Evolutionary conservation across 2,797 vertebrate genomes (phyloP).

Genomic region (Syncerus caffer): DNA sequence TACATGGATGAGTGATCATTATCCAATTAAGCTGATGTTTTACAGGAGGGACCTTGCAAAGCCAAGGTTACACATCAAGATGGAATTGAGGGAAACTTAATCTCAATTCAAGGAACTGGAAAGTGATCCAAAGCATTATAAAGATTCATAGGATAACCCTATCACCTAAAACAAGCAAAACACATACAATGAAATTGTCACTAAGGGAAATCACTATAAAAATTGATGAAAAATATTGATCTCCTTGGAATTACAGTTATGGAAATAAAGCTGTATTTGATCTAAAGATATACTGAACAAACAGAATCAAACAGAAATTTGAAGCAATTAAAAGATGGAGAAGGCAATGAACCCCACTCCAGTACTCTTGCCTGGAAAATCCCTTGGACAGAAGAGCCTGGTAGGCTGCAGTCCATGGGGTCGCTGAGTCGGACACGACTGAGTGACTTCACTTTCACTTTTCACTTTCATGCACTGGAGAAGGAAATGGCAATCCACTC

Average conservation of each 20-base stretch:
- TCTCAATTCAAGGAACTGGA: slow-evolving; percentile 15
- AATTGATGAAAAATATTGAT: not conserved
- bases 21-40: slow-evolving; percentile 8
- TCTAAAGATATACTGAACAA: slow-evolving; percentile 3
- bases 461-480: no score
- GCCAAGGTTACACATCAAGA: not conserved
- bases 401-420: no score
- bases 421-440: no score
- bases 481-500: no score
- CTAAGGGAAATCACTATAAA: not conserved
- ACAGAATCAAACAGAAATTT: slow-evolving; percentile 11
- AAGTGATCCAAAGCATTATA: not conserved
- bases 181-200: not conserved
- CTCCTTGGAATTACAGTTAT: slow-evolving; percentile 13
- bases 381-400: no score
- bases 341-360: no score
- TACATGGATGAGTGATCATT: not conserved
- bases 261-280: not conserved
- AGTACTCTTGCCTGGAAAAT: no score
- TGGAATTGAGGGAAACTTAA: not conserved
- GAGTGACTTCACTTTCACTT: no score
- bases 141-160: not conserved
- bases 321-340: not conserved
- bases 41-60: not conserved
- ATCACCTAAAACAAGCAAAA: not conserved